These are phyloP conservation scores for Drosophila punjabiensis DNA, from an alignment of 1,140 invertebrate genomes.

Conservation along the genomic window DNA sequence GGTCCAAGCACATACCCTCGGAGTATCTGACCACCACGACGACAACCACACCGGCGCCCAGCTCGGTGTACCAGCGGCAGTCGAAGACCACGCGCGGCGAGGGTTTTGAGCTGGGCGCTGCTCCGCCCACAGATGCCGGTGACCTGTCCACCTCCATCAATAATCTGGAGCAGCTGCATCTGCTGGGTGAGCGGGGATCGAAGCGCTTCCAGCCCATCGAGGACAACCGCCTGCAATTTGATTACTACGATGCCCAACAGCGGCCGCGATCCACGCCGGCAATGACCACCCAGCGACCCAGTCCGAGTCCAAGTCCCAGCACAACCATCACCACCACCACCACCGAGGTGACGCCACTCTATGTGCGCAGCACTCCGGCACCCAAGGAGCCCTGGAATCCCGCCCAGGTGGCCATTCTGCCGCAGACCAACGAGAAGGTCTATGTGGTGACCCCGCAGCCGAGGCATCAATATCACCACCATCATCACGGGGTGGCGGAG, in stretches of 20 bases:
- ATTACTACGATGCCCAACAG: constrained; percentile 49
- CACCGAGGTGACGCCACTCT: constrained; percentile 55
- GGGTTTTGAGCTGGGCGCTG: constrained; percentile 56
- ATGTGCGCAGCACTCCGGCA: constrained; percentile 55
- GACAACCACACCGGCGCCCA: constrained; percentile 55
- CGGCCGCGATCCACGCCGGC: constrained; percentile 13
- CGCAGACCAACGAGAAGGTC: constrained; percentile 91
- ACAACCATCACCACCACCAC: constrained; percentile 25
- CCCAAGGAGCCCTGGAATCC: constrained; percentile 87
- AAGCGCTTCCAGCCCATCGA: constrained; percentile 67
- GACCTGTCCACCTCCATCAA: constrained; percentile 77
- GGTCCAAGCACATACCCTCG: constrained; percentile 91
- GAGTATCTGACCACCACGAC: constrained; percentile 90
- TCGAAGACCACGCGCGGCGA: constrained; percentile 74
- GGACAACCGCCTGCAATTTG: constrained; percentile 65
- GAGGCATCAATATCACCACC: constrained; percentile 21
- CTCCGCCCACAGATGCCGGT: constrained; percentile 70
- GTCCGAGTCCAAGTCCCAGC: constrained; percentile 25
- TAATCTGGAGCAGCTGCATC: constrained; percentile 72
- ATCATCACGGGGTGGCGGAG: constrained; percentile 14
- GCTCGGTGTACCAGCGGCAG: constrained; percentile 54
- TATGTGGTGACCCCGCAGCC: constrained; percentile 91
- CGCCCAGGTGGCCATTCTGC: constrained; percentile 89
- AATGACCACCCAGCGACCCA: constrained; percentile 14
- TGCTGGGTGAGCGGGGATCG: constrained; percentile 40